Evolutionary conservation across 2,113 vertebrate genomes (phyloP).

Genomic region (Oxygymnocypris stewartii): DNA sequence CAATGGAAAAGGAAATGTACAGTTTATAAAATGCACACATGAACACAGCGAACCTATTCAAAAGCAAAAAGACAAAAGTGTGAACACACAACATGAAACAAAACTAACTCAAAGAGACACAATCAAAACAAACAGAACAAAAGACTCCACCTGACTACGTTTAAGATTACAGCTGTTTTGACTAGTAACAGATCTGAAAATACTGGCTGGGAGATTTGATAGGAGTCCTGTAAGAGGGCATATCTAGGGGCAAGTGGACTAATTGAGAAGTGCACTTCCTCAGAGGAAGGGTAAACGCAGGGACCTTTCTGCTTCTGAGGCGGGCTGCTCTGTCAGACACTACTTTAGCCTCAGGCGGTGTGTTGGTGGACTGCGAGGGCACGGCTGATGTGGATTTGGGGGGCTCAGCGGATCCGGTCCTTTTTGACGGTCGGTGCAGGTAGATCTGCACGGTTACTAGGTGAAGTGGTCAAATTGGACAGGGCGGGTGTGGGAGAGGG

Average conservation of each 20-base stretch:
- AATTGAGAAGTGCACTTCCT: slow-evolving; percentile 75
- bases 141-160: slow-evolving; percentile 2
- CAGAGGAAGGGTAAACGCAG: slow-evolving; percentile 71
- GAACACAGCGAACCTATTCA: slow-evolving; percentile 4
- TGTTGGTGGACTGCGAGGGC: slow-evolving; percentile 61
- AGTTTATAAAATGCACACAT: neutral
- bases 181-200: slow-evolving; percentile 79
- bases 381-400: slow-evolving; percentile 67
- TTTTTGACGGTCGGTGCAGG: slow-evolving; percentile 73
- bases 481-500: slow-evolving; percentile 62
- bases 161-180: slow-evolving; percentile 20
- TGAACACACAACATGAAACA: slow-evolving; percentile 38
- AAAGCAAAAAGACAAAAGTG: slow-evolving; percentile 21
- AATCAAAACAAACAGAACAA: slow-evolving; percentile 31
- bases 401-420: slow-evolving; percentile 66
- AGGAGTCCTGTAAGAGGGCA: slow-evolving; percentile 78
- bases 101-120: slow-evolving; percentile 29
- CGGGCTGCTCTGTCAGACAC: slow-evolving; percentile 64
- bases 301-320: slow-evolving; percentile 65
- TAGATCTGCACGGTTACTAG: slow-evolving; percentile 80
- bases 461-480: slow-evolving; percentile 62
- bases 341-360: slow-evolving; percentile 66
- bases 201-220: slow-evolving; percentile 80
- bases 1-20: neutral
- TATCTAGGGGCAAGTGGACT: slow-evolving; percentile 70